A percentile compares a stretch with the other conserved stretches of the same genome.
These are phyloP conservation scores for Pantherophis guttatus DNA, from an alignment of 2,113 vertebrate genomes.

Conservation along the genomic window DNA sequence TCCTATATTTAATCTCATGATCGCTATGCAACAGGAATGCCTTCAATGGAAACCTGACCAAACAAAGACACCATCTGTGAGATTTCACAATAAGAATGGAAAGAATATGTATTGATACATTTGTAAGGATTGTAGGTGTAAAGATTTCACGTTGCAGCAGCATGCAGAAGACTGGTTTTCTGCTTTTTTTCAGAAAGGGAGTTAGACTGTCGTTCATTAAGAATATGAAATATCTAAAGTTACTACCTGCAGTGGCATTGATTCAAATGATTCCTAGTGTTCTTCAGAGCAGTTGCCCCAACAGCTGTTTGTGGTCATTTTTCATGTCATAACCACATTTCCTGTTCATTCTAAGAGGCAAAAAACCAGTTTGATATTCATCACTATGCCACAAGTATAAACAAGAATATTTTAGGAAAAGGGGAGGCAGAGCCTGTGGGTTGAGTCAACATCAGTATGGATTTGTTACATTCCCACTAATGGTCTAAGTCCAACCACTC, in stretches of 20 bases:
- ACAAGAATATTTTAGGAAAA: not conserved
- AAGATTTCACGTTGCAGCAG: not conserved
- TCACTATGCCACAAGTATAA: not conserved
- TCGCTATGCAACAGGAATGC: not conserved
- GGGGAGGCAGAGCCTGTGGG: not conserved
- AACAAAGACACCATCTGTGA: not conserved
- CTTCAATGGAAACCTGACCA: not conserved
- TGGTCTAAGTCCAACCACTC: not conserved
- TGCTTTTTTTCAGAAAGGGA: not conserved
- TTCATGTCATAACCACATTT: not conserved
- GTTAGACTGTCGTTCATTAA: not conserved
- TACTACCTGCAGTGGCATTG: not conserved
- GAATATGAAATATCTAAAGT: not conserved
- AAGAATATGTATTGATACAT: not conserved
- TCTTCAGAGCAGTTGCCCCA: not conserved
- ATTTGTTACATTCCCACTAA: not conserved
- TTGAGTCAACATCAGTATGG: not conserved
- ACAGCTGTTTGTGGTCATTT: not conserved
- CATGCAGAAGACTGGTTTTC: not conserved
- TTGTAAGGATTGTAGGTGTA: not conserved
- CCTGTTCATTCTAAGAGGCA: not conserved
- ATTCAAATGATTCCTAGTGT: not conserved
- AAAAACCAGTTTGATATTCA: not conserved
- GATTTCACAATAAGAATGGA: not conserved
- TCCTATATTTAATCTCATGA: not conserved